Percentiles rank a stretch among this genome's conserved stretches.
phyloP scores from a whole-genome alignment of 2,797 vertebrate species.

The Chaetodon trifasciatus region DNA sequence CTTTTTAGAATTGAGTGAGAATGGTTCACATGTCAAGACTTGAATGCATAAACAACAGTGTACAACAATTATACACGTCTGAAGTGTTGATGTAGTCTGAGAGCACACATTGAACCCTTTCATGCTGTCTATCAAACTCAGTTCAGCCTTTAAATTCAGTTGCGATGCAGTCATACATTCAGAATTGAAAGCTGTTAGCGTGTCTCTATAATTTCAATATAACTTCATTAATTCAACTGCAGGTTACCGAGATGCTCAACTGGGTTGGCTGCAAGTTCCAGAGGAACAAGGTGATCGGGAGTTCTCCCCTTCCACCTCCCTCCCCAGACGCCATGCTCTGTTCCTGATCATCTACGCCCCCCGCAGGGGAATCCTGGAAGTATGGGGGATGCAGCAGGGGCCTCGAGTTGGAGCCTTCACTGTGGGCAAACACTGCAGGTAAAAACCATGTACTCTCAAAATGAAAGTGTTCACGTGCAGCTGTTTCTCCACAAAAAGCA shows the following conservation, averaged over 20 bases:
- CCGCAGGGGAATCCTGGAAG: constrained; percentile 95
- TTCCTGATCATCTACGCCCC: constrained; percentile 98
- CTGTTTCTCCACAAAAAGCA: not conserved
- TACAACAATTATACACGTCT: not conserved
- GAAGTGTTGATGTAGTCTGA: not conserved
- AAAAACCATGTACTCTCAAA: constrained; percentile 22
- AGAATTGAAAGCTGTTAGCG: not conserved
- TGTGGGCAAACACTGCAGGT: constrained; percentile 98
- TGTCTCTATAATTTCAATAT: not conserved
- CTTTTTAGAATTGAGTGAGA: not conserved
- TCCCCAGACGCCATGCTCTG: constrained; percentile 93
- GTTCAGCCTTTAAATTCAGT: not conserved
- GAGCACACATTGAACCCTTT: not conserved
- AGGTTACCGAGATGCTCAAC: constrained; percentile 98
- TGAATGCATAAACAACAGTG: not conserved
- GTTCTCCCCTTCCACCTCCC: constrained; percentile 86
- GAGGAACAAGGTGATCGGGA: constrained; percentile 93
- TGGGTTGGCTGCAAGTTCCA: constrained; percentile 95
- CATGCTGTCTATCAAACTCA: not conserved
- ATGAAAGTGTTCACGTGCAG: not conserved
- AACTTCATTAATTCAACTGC: constrained; percentile 1
- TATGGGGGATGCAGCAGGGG: constrained; percentile 97
- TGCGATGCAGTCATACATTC: not conserved
- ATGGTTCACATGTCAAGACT: not conserved
- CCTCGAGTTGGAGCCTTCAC: constrained; percentile 97